Evolutionary conservation across 2,888 invertebrate species (phyloP).

Genomic region (Ophion ellenae): DNA sequence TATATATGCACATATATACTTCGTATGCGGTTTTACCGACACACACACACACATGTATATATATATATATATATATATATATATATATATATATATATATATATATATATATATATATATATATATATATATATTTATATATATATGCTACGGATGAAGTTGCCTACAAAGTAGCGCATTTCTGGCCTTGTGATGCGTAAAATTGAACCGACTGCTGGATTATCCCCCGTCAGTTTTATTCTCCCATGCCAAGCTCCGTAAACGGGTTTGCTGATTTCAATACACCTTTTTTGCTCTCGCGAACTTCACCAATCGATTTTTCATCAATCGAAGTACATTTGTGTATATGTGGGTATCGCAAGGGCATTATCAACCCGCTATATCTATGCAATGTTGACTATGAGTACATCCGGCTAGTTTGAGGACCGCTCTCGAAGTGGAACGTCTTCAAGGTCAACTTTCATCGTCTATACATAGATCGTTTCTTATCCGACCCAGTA

Average conservation of each 20-base stretch:
- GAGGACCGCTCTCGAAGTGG: neutral
- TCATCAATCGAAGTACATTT: neutral
- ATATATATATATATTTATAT: neutral
- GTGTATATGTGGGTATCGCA: neutral
- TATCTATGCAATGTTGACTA: neutral
- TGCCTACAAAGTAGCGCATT: slow-evolving; percentile 38
- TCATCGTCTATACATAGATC: neutral
- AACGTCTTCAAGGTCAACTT: neutral
- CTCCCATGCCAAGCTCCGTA: slow-evolving; percentile 16
- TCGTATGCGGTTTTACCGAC: too few species aligned
- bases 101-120: too few species aligned
- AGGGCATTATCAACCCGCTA: neutral
- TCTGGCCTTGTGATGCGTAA: slow-evolving; percentile 73
- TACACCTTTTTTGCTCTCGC: neutral
- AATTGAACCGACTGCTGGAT: slow-evolving; percentile 69
- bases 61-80: too few species aligned
- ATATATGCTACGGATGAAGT: neutral
- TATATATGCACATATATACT: neutral
- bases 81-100: too few species aligned
- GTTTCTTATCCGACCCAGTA: neutral
- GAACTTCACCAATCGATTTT: neutral
- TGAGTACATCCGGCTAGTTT: neutral
- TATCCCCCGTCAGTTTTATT: slow-evolving; percentile 15
- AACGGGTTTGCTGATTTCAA: neutral
- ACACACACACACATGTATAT: too few species aligned